phyloP scores from a whole-genome alignment of 2,113 vertebrate genomes.

The Oncorhynchus mykiss region DNA sequence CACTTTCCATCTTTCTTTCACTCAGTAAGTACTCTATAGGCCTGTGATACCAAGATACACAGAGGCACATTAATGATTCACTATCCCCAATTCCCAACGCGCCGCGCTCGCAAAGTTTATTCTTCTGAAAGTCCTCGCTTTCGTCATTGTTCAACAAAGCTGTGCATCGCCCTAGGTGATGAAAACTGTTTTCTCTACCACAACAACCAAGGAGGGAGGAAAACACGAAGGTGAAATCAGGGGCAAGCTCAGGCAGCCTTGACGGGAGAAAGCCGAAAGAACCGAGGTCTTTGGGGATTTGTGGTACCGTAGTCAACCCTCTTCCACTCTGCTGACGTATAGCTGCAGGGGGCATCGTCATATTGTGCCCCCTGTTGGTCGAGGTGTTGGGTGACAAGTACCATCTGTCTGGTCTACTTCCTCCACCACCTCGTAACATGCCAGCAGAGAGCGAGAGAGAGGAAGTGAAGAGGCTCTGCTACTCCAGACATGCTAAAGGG shows the following conservation, averaged over 20 bases:
- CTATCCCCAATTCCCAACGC: slow-evolving; percentile 42
- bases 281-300: slow-evolving; percentile 45
- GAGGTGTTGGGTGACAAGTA: slow-evolving; percentile 10
- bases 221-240: slow-evolving; percentile 45
- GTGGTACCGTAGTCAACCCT: slow-evolving; percentile 47
- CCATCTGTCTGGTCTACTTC: not conserved
- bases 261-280: not conserved
- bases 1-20: slow-evolving; percentile 15
- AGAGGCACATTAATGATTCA: slow-evolving; percentile 27
- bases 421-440: no score
- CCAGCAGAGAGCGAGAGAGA: no score
- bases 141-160: slow-evolving; percentile 60
- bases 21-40: slow-evolving; percentile 17
- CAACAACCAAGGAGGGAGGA: slow-evolving; percentile 31
- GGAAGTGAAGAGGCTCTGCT: no score
- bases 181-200: slow-evolving; percentile 48
- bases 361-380: slow-evolving; percentile 40
- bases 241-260: slow-evolving; percentile 34
- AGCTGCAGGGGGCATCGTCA: slow-evolving; percentile 24
- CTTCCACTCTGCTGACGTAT: not conserved
- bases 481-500: slow-evolving; percentile 23
- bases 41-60: slow-evolving; percentile 33
- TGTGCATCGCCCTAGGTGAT: slow-evolving; percentile 57
- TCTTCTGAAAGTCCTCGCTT: slow-evolving; percentile 41
- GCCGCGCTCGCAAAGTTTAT: slow-evolving; percentile 38